Base-by-base conservation (phyloP, 1,140 invertebrate genomes). In the Nephotettix cincticeps region DNA sequence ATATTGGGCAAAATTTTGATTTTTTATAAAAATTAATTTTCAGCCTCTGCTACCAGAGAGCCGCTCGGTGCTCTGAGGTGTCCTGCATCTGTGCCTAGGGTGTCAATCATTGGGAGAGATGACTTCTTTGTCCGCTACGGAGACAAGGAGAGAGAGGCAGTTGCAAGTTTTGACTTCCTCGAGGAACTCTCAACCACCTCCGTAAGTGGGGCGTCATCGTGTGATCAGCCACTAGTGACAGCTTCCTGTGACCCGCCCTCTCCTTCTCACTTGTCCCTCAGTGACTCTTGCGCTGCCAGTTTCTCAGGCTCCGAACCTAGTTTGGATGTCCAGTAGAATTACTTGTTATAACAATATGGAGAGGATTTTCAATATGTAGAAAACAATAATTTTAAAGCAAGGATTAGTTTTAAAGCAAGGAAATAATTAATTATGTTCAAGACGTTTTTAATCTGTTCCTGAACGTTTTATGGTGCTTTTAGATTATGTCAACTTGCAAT, bases 161-260 rank as follows among this genome's bases (percentile, higher is more conserved):
- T 93, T 63, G 89, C 90, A 30, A 88, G 87, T 73, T 93, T 93
- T 79, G 90, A 92, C 81, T 93, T 92, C 82, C 84, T 93, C 64
- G 87, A 93, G 77, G 87, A 90, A 72, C 80, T 92, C 72, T 87
- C 81, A 4, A 81, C 85, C 68, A 83, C 83, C 27, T 81, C 79
- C 23, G 70, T 79, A 25, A 78, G 80, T 69, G 79, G 81, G 0
- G 75, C 80, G 4, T 84, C 83, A 71, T 84, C 81, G 71, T 83
- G 83, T 71, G 83, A 86, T 75, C 29, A 71, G 75, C 36, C 74
- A 17, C 58, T 75, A 3, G 73, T n/a, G 70, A 72, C 29, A 75
- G 78, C 70, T 72, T 79, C 75, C 75, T 77, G 74, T 73, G 79
- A 74, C 65, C 78, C 47, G 76, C 76, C 56, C 73, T 77, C 54